A percentile compares a stretch with the other conserved stretches of the same genome.
Conservation (phyloP, 2,113 vertebrate genomes). For the Percopsis transmontana region DNA sequence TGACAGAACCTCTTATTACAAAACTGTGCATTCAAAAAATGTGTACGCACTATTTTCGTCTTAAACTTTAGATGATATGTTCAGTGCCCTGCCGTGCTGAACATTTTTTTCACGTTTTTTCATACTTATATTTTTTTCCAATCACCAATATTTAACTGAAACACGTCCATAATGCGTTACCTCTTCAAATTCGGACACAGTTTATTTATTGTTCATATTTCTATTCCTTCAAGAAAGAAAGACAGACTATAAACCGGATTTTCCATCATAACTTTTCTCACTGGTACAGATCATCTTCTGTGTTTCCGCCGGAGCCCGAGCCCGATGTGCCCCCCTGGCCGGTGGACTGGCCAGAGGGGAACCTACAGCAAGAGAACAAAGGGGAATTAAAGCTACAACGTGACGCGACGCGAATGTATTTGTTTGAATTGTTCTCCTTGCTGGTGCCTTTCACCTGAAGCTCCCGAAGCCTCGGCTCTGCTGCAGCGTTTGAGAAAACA, state of each 20-base stretch:
- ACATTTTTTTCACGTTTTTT: background rate
- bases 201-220: background rate
- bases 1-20: too few relatives aligned
- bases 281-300: conserved; percentile 81
- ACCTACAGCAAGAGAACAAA: conserved; percentile 51
- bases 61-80: too few relatives aligned
- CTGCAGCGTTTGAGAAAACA: conserved; percentile 99
- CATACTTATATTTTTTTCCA: background rate
- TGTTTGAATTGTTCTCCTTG: too few relatives aligned
- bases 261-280: conserved; percentile 42
- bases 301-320: background rate
- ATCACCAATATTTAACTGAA: background rate
- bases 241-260: too few relatives aligned
- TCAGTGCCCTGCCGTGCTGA: background rate
- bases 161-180: background rate
- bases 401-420: too few relatives aligned
- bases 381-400: too few relatives aligned
- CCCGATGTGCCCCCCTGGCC: conserved; percentile 38
- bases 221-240: background rate
- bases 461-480: conserved; percentile 98
- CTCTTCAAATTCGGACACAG: background rate
- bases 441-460: conserved; percentile 85
- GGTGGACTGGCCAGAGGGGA: conserved; percentile 67
- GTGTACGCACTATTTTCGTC: too few relatives aligned
- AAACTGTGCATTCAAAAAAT: too few relatives aligned